Percentiles rank a stretch among this genome's conserved stretches.
Conservation (phyloP, 2,113 vertebrate genomes). For the Neogale vison region DNA sequence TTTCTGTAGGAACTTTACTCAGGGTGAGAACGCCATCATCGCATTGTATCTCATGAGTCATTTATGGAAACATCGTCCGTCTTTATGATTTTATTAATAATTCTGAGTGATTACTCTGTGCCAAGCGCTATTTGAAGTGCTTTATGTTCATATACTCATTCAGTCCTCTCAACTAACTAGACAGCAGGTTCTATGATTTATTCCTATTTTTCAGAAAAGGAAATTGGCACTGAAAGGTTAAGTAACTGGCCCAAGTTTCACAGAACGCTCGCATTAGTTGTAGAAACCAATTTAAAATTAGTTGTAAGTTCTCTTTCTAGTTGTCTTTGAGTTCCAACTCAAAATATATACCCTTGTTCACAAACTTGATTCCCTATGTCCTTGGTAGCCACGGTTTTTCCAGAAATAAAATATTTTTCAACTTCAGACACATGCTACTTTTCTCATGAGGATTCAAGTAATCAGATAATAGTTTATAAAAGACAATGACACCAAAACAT, state of each 20-base stretch:
- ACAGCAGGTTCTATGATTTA: not conserved
- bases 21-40: not conserved
- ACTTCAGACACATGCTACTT: not conserved
- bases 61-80: not conserved
- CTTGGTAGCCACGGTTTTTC: not conserved
- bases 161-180: not conserved
- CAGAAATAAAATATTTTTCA: conserved; percentile 44
- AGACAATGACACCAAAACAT: not conserved
- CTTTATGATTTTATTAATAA: not conserved
- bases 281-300: conserved; percentile 22
- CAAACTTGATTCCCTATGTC: not conserved
- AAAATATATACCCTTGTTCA: not conserved
- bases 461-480: not conserved
- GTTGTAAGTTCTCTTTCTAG: not conserved
- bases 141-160: not conserved
- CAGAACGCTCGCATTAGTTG: not conserved
- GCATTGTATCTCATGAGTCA: not conserved
- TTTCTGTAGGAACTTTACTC: not conserved
- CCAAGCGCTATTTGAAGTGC: not conserved
- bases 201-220: conserved; percentile 38
- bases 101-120: not conserved
- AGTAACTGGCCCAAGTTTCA: not conserved
- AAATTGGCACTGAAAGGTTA: not conserved
- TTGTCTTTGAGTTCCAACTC: conserved; percentile 39
- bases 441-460: not conserved